Evolutionary conservation across 2,797 vertebrate species (phyloP).

Genomic region (Eulemur albifrons): DNA sequence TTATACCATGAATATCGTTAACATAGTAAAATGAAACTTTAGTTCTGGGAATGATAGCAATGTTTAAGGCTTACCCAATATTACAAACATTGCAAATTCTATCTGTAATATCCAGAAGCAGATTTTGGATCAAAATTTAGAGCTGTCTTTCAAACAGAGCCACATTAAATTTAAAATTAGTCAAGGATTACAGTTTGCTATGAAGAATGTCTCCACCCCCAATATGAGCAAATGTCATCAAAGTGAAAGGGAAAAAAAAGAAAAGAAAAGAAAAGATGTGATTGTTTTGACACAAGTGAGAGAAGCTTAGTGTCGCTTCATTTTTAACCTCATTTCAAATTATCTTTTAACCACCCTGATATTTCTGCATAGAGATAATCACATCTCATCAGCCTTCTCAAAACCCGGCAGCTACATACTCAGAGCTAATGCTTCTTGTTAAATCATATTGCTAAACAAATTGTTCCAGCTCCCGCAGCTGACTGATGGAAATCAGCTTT

Average conservation of each 20-base stretch:
- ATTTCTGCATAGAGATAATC: conserved; percentile 69
- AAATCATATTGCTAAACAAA: conserved; percentile 52
- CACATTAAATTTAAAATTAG: conserved; percentile 72
- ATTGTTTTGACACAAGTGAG: conserved; percentile 73
- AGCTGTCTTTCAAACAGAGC: conserved; percentile 65
- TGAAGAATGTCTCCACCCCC: conserved; percentile 64
- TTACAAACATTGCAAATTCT: neutral
- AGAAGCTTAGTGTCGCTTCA: conserved; percentile 66
- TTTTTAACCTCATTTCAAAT: conserved; percentile 76
- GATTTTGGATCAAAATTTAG: conserved; percentile 58
- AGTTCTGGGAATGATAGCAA: conserved; percentile 14
- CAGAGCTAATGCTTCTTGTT: conserved; percentile 40
- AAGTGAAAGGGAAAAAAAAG: conserved; percentile 30
- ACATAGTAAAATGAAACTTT: neutral
- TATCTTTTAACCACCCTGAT: conserved; percentile 63
- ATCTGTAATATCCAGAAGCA: conserved; percentile 46
- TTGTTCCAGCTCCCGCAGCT: neutral
- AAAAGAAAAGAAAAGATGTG: conserved; percentile 46
- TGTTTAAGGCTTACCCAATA: conserved; percentile 44
- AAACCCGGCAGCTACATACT: neutral
- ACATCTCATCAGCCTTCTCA: conserved; percentile 54
- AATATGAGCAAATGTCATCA: conserved; percentile 60
- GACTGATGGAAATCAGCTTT: neutral
- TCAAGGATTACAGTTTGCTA: conserved; percentile 66
- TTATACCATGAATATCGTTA: conserved; percentile 6